A percentile compares a stretch with the other conserved stretches of the same genome.
Evolutionary conservation across 2,113 vertebrate species (phyloP).

Genomic region (Marcusenius ussheri): DNA sequence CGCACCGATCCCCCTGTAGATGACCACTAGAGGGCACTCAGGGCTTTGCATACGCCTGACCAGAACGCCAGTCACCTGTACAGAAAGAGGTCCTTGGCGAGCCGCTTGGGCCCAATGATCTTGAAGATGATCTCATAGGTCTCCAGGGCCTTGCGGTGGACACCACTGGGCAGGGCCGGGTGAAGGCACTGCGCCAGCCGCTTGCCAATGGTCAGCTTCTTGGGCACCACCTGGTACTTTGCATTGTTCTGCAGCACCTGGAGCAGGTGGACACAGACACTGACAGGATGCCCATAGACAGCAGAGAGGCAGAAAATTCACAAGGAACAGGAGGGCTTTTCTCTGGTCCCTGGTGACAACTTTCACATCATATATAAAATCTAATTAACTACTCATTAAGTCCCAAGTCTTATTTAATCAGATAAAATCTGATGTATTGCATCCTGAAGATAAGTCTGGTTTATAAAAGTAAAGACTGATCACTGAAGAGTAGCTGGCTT

Average conservation of each 20-base stretch:
- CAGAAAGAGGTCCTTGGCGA: constrained; percentile 97
- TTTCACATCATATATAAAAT: neutral
- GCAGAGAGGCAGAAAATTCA: neutral
- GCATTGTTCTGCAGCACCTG: constrained; percentile 96
- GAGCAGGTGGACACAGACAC: neutral
- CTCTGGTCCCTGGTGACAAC: neutral
- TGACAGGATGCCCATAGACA: neutral
- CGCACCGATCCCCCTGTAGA: neutral
- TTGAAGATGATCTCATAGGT: constrained; percentile 99
- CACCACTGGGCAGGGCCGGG: constrained; percentile 90
- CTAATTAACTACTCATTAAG: neutral
- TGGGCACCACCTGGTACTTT: constrained; percentile 95
- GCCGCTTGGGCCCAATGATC: constrained; percentile 95
- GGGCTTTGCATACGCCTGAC: neutral
- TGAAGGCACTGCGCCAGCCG: constrained; percentile 96
- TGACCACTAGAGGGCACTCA: neutral
- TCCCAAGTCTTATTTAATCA: neutral
- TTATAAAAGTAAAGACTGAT: neutral
- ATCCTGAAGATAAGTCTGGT: neutral
- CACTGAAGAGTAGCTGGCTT: neutral
- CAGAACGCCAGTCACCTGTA: constrained; percentile 71
- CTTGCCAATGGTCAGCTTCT: constrained; percentile 94
- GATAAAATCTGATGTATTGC: neutral
- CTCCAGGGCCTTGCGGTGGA: constrained; percentile 96
- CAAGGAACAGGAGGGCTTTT: neutral